These are phyloP conservation scores for Agapostemon virescens DNA, from an alignment of 2,888 invertebrate species.

Conservation along the genomic window DNA sequence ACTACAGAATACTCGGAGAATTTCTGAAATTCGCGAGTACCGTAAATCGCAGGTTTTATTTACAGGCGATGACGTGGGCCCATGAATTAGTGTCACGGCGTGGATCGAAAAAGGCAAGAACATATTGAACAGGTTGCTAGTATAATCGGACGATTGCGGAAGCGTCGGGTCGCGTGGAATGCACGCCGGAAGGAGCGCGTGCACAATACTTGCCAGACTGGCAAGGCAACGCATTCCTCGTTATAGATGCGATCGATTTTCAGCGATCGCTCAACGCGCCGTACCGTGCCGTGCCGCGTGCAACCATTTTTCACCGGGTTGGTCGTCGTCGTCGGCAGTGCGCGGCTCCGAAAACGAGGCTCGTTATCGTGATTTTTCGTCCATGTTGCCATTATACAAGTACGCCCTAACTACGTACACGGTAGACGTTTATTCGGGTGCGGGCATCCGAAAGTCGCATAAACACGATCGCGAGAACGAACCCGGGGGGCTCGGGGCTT, in stretches of 20 bases:
- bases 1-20: too few relatives aligned
- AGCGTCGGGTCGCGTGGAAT: slow-evolving; percentile 19
- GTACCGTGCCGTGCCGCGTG: neutral
- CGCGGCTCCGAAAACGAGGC: slow-evolving; percentile 49
- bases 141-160: neutral
- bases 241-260: slow-evolving; percentile 58
- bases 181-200: neutral
- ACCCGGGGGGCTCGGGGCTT: neutral
- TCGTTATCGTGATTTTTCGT: slow-evolving; percentile 68
- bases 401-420: slow-evolving; percentile 34
- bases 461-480: slow-evolving; percentile 30
- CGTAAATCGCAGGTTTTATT: neutral
- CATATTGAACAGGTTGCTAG: neutral
- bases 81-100: neutral
- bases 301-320: slow-evolving; percentile 59
- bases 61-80: neutral
- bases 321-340: slow-evolving; percentile 26
- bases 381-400: slow-evolving; percentile 55
- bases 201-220: slow-evolving; percentile 14
- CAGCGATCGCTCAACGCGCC: slow-evolving; percentile 32
- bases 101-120: neutral
- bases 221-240: slow-evolving; percentile 46
- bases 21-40: neutral
- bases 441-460: neutral
- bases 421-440: slow-evolving; percentile 12